phyloP scores from a whole-genome alignment of 1,140 invertebrate genomes.

The Telenomus remus region DNA sequence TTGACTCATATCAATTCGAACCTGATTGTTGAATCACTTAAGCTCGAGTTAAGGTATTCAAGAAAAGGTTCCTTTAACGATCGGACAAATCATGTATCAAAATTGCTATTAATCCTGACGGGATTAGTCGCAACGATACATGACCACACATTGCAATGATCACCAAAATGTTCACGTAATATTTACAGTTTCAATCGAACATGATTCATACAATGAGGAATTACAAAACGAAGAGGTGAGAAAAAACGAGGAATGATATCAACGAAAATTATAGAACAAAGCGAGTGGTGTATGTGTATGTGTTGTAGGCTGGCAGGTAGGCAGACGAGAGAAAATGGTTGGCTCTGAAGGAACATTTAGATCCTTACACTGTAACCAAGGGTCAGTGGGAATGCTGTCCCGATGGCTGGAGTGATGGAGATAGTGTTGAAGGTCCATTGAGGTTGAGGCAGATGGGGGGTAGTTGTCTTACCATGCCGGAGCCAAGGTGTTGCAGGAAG shows the following conservation, averaged over 20 bases:
- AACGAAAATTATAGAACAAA: constrained; percentile 32
- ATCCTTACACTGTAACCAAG: constrained; percentile 85
- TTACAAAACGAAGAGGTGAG: constrained; percentile 50
- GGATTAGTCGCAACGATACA: constrained; percentile 44
- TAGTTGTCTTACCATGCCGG: constrained; percentile 89
- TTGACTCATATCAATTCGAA: constrained; percentile 22
- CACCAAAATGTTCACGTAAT: constrained; percentile 15
- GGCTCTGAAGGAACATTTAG: constrained; percentile 68
- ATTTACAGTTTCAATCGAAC: constrained; percentile 37
- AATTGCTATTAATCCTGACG: constrained; percentile 24
- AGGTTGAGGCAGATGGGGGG: constrained; percentile 81
- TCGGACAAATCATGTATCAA: constrained; percentile 42
- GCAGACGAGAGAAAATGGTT: constrained; percentile 55
- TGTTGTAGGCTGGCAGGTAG: constrained; percentile 62
- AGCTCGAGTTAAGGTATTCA: constrained; percentile 22
- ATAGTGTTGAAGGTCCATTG: constrained; percentile 77
- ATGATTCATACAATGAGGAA: constrained; percentile 50
- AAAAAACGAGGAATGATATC: constrained; percentile 40
- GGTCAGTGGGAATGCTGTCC: constrained; percentile 80
- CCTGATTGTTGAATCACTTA: constrained; percentile 35
- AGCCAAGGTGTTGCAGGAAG: constrained; percentile 87
- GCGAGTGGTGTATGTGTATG: constrained; percentile 48
- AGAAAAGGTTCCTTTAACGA: constrained; percentile 30
- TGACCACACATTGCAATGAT: constrained; percentile 46
- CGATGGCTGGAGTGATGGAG: constrained; percentile 78